Conservation (phyloP, 1,140 invertebrate species). For the Globodera rostochiensis region DNA sequence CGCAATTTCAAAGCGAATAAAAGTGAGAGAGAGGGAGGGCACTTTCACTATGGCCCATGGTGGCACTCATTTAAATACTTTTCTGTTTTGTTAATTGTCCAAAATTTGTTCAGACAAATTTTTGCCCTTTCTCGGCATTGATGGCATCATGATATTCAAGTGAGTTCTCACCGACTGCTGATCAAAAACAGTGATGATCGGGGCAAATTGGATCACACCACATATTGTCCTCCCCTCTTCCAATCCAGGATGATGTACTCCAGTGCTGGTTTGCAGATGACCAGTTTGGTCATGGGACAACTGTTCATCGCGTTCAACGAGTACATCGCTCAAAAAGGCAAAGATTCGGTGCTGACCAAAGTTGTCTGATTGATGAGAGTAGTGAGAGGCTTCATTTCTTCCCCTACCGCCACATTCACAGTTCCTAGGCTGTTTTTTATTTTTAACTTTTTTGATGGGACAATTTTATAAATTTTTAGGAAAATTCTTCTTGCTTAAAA, state of each 20-base stretch:
- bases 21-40: not conserved
- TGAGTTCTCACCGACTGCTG: not conserved
- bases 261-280: constrained; percentile 6
- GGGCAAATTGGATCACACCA: not conserved
- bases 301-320: constrained; percentile 2
- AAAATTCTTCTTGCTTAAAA: not conserved
- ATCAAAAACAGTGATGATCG: not conserved
- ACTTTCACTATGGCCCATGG: not conserved
- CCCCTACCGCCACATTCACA: no score
- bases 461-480: not conserved
- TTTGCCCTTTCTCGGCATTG: not conserved
- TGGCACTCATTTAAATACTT: no score
- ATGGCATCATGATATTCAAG: constrained; percentile 3
- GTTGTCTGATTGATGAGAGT: no score
- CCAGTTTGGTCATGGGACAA: constrained; percentile 21
- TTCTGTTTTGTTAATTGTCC: not conserved
- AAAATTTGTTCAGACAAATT: constrained; percentile 10
- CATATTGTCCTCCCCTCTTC: not conserved
- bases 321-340: not conserved
- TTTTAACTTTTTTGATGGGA: not conserved
- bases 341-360: not conserved
- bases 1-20: not conserved
- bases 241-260: constrained; percentile 9
- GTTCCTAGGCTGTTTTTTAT: not conserved
- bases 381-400: no score